Evolutionary conservation across 2,888 invertebrate species (phyloP).

Genomic region (Drosophila mercatorum): DNA sequence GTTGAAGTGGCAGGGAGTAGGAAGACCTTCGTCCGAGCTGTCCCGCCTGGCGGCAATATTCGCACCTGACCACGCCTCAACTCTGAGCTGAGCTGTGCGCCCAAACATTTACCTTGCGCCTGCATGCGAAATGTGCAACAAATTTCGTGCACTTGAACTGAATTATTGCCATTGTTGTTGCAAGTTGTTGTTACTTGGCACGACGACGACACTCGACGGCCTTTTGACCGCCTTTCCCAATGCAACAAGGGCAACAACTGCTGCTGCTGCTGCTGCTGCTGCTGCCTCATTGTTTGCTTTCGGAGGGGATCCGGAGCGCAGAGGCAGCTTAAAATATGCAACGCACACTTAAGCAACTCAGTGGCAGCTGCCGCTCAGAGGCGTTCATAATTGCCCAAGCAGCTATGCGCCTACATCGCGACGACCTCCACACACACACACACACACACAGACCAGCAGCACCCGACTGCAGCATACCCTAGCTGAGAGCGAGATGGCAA

Average conservation of each 20-base stretch:
- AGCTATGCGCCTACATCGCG: not conserved
- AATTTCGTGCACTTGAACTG: constrained; percentile 69
- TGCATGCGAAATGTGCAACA: constrained; percentile 74
- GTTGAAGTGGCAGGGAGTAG: constrained; percentile 27
- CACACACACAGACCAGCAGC: not conserved
- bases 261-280: constrained; percentile 1
- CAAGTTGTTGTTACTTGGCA: constrained; percentile 40
- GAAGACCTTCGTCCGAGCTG: constrained; percentile 51
- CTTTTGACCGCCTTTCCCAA: constrained; percentile 71
- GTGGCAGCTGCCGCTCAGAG: constrained; percentile 54
- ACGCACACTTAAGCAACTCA: constrained; percentile 59
- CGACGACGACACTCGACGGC: constrained; percentile 64
- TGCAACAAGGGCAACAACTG: constrained; percentile 27
- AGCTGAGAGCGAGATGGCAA: too few relatives aligned
- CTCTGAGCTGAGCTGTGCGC: constrained; percentile 2
- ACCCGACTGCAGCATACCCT: not conserved
- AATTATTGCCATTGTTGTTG: constrained; percentile 44
- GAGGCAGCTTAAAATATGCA: constrained; percentile 66
- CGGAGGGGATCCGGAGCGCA: not conserved
- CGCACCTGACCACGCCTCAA: constrained; percentile 48
- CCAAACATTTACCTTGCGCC: constrained; percentile 46
- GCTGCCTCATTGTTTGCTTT: constrained; percentile 30
- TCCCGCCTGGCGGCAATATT: constrained; percentile 43
- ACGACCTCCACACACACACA: not conserved
- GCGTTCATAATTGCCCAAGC: constrained; percentile 54